Conservation (phyloP, 2,888 invertebrate species). For the Sepiola atlantica region DNA sequence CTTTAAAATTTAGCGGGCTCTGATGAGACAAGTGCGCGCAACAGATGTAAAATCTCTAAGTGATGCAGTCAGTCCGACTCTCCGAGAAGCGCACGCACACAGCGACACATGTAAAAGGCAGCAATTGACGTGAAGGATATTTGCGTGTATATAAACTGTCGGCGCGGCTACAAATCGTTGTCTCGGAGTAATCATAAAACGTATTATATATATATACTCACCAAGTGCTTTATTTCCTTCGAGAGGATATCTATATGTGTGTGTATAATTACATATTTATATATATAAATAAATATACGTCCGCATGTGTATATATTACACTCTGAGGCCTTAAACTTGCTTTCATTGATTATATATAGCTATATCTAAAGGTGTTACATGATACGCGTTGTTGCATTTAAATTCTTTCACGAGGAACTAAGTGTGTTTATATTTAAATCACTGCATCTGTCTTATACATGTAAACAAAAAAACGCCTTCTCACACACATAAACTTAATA, state of each 20-base stretch:
- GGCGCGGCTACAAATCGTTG: background rate
- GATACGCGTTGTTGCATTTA: background rate
- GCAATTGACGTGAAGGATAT: background rate
- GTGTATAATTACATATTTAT: background rate
- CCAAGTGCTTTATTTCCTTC: background rate
- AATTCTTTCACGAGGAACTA: background rate
- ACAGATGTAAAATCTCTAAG: conserved; percentile 12
- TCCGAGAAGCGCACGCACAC: background rate
- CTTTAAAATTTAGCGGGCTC: background rate
- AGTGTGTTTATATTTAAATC: background rate
- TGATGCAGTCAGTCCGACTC: conserved; percentile 18
- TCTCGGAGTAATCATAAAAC: background rate
- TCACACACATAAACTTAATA: background rate
- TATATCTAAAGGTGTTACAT: background rate
- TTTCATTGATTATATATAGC: background rate
- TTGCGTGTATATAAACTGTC: background rate
- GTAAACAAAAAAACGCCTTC: background rate
- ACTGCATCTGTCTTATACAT: background rate
- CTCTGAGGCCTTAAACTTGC: background rate
- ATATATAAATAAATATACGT: background rate
- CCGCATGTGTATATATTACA: background rate
- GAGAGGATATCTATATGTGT: background rate
- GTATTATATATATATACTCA: background rate
- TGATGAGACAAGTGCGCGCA: background rate
- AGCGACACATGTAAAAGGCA: background rate